Conservation (phyloP, 2,113 vertebrate genomes). For the Sorex fumeus region DNA sequence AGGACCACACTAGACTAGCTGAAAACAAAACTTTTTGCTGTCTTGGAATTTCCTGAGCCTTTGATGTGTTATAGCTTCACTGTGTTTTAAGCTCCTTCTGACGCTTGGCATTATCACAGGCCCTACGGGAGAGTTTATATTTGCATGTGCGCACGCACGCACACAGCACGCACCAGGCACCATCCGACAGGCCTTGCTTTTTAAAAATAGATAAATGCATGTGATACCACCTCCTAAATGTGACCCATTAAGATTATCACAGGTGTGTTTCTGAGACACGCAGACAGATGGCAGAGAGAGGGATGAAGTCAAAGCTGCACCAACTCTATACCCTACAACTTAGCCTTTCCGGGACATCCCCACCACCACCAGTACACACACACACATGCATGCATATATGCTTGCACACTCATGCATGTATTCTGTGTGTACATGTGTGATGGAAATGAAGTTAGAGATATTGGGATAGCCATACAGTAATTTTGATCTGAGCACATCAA, state of each 20-base stretch:
- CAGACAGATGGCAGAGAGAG: too few species aligned
- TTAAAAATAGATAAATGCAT: conserved; percentile 39
- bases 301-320: too few species aligned
- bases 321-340: too few species aligned
- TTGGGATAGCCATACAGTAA: background rate
- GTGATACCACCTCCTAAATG: conserved; percentile 14
- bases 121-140: background rate
- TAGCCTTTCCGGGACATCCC: too few species aligned
- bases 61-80: conserved; percentile 52
- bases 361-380: too few species aligned
- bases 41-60: conserved; percentile 58
- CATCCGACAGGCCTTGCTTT: conserved; percentile 15
- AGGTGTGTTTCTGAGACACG: background rate
- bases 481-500: background rate
- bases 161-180: too few species aligned
- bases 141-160: background rate
- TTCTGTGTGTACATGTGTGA: too few species aligned
- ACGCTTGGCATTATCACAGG: background rate
- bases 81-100: conserved; percentile 18
- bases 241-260: background rate
- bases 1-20: conserved; percentile 48
- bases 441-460: background rate
- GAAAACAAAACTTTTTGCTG: conserved; percentile 60
- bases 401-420: too few species aligned
- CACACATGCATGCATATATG: too few species aligned